Percentiles rank a stretch among this genome's conserved stretches.
These are phyloP conservation scores for Colius striatus DNA, from an alignment of 2,113 vertebrate genomes.

Conservation along the genomic window DNA sequence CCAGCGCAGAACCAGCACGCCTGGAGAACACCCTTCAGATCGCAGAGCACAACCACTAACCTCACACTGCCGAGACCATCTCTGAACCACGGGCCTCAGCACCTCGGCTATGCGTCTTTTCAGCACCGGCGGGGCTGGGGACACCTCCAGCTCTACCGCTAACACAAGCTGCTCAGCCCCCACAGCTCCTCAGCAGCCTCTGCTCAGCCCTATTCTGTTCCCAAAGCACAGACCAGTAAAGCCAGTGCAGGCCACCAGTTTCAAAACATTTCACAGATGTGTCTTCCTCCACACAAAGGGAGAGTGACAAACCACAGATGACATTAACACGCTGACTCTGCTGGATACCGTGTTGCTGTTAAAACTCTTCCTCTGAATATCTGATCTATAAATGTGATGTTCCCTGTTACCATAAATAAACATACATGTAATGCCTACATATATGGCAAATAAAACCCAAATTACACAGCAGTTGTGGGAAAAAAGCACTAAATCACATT, in stretches of 20 bases:
- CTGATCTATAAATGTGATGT: neutral
- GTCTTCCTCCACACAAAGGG: neutral
- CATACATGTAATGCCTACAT: neutral
- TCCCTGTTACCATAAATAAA: neutral
- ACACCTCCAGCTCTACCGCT: neutral
- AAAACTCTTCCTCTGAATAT: neutral
- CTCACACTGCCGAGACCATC: too few relatives aligned
- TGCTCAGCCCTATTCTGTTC: fast-evolving
- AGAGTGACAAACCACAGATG: neutral
- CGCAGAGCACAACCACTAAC: too few relatives aligned
- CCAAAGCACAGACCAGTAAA: neutral
- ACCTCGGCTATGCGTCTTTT: too few relatives aligned
- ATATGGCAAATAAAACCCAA: neutral
- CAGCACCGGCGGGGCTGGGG: too few relatives aligned
- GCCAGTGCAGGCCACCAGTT: neutral
- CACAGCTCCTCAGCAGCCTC: neutral
- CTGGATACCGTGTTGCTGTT: neutral
- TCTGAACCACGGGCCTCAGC: too few relatives aligned
- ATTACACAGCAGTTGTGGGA: neutral
- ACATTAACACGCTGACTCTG: fast-evolving
- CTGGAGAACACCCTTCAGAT: too few relatives aligned
- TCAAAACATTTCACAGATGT: neutral
- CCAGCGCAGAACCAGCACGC: too few relatives aligned
- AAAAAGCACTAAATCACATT: neutral
- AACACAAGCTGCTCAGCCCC: neutral